Evolutionary conservation across 2,888 invertebrate species (phyloP).

Genomic region (Cetonia aurata): DNA sequence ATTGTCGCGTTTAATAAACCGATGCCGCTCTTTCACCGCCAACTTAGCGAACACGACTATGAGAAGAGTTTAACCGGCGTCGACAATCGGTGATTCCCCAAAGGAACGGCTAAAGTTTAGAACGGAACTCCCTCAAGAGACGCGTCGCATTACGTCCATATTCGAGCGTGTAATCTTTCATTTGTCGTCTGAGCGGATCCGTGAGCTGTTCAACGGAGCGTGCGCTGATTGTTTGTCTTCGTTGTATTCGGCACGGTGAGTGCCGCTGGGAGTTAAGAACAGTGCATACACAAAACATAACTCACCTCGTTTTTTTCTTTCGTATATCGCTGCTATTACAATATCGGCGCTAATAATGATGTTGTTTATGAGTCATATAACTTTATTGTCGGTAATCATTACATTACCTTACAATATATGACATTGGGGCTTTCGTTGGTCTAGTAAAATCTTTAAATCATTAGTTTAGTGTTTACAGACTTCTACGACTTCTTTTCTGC

Average conservation of each 20-base stretch:
- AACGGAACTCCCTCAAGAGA: slow-evolving; percentile 26
- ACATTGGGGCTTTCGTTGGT: no score
- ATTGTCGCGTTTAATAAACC: no score
- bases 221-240: slow-evolving; percentile 31
- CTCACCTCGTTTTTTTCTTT: no score
- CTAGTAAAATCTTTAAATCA: no score
- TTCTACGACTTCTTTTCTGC: no score
- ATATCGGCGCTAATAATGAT: no score
- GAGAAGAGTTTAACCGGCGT: not conserved
- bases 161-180: slow-evolving; percentile 35
- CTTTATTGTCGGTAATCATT: no score
- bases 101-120: slow-evolving; percentile 25
- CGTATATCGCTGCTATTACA: no score
- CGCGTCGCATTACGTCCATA: slow-evolving; percentile 25
- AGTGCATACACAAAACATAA: not conserved
- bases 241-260: slow-evolving; percentile 15
- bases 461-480: no score
- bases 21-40: not conserved
- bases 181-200: slow-evolving; percentile 30
- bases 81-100: slow-evolving; percentile 38
- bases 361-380: no score
- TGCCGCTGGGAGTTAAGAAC: slow-evolving; percentile 9
- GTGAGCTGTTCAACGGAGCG: slow-evolving; percentile 27
- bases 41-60: not conserved
- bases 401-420: no score